Conservation (phyloP, 2,113 vertebrate species). For the Geococcyx californianus region DNA sequence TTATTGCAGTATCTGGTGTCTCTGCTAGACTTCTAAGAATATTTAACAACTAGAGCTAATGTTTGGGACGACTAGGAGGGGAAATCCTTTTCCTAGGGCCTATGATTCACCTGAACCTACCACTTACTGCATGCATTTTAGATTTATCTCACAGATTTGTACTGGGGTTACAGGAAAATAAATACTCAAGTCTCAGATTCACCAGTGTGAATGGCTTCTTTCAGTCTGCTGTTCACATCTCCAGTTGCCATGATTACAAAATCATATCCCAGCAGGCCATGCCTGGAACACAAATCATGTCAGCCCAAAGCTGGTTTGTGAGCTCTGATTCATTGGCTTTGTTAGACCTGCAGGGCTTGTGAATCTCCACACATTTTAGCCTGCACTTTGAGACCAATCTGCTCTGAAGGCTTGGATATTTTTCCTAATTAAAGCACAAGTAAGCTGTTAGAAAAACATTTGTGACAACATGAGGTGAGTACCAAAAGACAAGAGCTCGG, state of each 20-base stretch:
- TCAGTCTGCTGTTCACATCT: background rate
- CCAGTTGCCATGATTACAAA: conserved; percentile 8
- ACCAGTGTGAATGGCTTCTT: background rate
- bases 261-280: background rate
- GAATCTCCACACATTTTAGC: background rate
- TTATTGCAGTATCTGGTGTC: background rate
- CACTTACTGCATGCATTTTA: background rate
- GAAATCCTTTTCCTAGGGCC: background rate
- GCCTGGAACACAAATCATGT: conserved; percentile 19
- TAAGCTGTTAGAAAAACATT: background rate
- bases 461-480: background rate
- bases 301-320: conserved; percentile 2
- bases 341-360: background rate
- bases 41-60: background rate
- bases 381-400: background rate
- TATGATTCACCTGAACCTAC: background rate
- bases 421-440: conserved; percentile 2
- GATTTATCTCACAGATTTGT: background rate
- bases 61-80: background rate
- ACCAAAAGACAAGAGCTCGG: background rate
- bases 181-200: background rate
- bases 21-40: background rate
- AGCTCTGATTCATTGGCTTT: conserved; percentile 35
- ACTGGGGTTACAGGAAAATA: background rate
- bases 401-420: background rate